phyloP scores from a whole-genome alignment of 2,113 vertebrate genomes.

The Sinocyclocheilus anshuiensis region DNA sequence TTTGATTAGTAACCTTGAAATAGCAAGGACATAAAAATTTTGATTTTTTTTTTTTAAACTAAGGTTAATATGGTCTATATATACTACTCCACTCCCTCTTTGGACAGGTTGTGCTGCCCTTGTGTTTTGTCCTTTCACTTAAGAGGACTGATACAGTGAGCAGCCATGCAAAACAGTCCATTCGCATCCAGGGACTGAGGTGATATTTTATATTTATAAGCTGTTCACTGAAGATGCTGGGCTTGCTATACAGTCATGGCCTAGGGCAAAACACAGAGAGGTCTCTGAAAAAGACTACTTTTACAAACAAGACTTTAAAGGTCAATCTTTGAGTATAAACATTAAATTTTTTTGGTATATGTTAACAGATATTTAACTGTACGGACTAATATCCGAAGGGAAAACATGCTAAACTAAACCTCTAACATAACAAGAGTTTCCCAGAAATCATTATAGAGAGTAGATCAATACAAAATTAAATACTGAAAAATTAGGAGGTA shows the following conservation, averaged over 20 bases:
- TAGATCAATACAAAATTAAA: background rate
- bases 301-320: slow-evolving; percentile 27
- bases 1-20: no score
- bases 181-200: no score
- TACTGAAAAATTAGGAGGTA: background rate
- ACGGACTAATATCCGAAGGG: no score
- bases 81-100: background rate
- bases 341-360: background rate
- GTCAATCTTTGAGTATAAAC: background rate
- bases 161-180: slow-evolving; percentile 66
- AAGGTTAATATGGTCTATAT: background rate
- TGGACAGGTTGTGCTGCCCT: slow-evolving; percentile 63
- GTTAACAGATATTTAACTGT: background rate
- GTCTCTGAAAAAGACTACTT: slow-evolving; percentile 38
- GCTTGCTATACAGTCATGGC: slow-evolving; percentile 62
- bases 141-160: slow-evolving; percentile 63
- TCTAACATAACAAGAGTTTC: background rate
- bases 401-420: background rate
- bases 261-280: slow-evolving; percentile 54
- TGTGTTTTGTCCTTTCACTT: slow-evolving; percentile 68
- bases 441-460: background rate
- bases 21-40: background rate
- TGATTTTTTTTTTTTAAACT: background rate
- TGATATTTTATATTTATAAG: no score
- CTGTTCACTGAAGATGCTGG: slow-evolving; percentile 60